Percentiles rank a stretch among this genome's conserved stretches.
phyloP scores from a whole-genome alignment of 1,140 invertebrate species.

The Magallana ariakensis region DNA sequence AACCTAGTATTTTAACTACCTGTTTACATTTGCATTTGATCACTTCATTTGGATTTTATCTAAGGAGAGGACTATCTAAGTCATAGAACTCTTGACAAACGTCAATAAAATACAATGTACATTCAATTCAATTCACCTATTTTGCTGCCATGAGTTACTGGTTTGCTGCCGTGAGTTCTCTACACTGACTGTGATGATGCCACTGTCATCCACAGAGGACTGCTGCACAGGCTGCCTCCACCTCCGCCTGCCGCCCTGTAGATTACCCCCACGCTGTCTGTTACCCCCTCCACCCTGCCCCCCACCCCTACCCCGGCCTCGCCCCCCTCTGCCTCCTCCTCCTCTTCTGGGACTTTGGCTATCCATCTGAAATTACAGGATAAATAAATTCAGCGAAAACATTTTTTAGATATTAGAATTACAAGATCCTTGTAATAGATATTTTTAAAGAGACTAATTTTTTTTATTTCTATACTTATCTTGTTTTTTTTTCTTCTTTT shows the following conservation, averaged over 20 bases:
- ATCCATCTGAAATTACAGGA: neutral
- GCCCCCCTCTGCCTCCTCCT: neutral
- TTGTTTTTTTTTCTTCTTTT: no score
- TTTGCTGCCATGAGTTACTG: neutral
- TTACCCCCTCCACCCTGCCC: neutral
- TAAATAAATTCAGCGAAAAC: no score
- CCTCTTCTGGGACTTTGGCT: neutral
- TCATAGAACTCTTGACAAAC: no score
- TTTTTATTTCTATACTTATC: no score
- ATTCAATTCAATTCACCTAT: neutral
- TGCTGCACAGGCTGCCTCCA: neutral
- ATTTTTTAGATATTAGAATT: no score
- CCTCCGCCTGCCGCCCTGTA: neutral
- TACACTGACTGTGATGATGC: conserved; percentile 8
- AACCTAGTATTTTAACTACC: no score
- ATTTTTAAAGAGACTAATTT: no score
- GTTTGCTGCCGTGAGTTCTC: neutral
- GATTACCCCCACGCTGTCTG: neutral
- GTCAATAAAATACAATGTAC: no score
- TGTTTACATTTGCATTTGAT: no score
- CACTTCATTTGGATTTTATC: no score
- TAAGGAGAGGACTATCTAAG: no score
- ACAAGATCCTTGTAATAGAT: no score
- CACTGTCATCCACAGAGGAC: neutral
- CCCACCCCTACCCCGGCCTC: neutral